Evolutionary conservation across 2,888 invertebrate species (phyloP).

Genomic region (Harpalus rubripes): DNA sequence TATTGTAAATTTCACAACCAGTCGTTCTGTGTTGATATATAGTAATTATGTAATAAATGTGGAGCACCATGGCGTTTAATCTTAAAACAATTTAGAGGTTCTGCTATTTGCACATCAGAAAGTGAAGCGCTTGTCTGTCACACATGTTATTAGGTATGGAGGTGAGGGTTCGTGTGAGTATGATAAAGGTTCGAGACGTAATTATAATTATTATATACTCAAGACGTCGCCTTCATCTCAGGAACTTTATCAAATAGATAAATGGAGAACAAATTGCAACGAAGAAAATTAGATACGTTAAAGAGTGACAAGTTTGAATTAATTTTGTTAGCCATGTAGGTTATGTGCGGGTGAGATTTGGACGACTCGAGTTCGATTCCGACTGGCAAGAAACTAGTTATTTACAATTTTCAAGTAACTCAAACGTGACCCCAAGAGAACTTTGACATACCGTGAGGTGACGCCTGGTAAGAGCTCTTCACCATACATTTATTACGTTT

Average conservation of each 20-base stretch:
- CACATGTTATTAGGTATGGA: neutral
- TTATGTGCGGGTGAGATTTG: too few species aligned
- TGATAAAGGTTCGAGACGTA: neutral
- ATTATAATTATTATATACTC: slow-evolving; percentile 28
- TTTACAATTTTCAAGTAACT: too few species aligned
- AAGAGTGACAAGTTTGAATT: too few species aligned
- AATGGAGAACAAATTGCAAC: slow-evolving; percentile 3
- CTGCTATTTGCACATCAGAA: slow-evolving; percentile 22
- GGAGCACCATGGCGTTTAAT: neutral
- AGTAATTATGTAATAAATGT: slow-evolving; percentile 2
- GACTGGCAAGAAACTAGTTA: too few species aligned
- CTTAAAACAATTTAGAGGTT: slow-evolving; percentile 13
- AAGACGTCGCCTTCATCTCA: neutral
- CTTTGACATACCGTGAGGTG: too few species aligned
- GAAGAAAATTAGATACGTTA: neutral
- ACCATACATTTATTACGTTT: too few species aligned
- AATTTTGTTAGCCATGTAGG: too few species aligned
- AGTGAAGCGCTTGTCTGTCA: neutral
- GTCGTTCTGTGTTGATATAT: neutral
- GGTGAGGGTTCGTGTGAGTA: too few species aligned
- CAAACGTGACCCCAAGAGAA: too few species aligned
- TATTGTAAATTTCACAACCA: neutral
- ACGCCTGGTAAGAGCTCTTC: too few species aligned
- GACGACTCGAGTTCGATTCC: too few species aligned
- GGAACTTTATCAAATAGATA: too few species aligned